Conservation (phyloP, 1,140 invertebrate species). For the Aphis craccivora region DNA sequence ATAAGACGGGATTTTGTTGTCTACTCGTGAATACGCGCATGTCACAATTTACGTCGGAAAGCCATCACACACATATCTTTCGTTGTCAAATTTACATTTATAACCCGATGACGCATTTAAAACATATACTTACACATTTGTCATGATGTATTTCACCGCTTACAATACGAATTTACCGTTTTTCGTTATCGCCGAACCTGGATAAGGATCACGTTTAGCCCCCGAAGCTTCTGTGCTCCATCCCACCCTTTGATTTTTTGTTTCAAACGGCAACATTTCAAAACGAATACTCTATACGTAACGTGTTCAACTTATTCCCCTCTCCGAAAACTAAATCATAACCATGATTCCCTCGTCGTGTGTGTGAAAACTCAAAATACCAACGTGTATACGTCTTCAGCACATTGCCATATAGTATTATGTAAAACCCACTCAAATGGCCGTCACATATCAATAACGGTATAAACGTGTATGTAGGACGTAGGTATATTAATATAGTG, state of each 20-base stretch:
- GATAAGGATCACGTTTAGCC: not conserved
- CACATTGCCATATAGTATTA: not conserved
- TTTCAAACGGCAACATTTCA: not conserved
- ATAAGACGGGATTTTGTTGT: not conserved
- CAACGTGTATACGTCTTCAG: not conserved
- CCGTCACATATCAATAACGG: not conserved
- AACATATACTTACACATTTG: not conserved
- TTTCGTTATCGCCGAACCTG: not conserved
- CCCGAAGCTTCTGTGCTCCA: not conserved
- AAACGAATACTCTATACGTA: not conserved
- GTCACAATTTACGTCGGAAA: not conserved
- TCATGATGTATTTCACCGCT: not conserved
- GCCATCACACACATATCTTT: not conserved
- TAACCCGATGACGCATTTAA: not conserved
- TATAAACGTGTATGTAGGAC: not conserved
- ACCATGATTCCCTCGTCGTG: not conserved
- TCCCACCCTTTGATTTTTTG: not conserved
- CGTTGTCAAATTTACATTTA: not conserved
- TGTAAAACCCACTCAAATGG: not conserved
- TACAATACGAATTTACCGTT: not conserved
- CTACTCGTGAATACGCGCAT: not conserved
- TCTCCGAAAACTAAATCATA: not conserved
- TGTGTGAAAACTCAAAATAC: not conserved
- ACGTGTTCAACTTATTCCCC: not conserved
- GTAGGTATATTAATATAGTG: not conserved